Conservation (phyloP, 2,113 vertebrate genomes). For the Crotalus helleri region DNA sequence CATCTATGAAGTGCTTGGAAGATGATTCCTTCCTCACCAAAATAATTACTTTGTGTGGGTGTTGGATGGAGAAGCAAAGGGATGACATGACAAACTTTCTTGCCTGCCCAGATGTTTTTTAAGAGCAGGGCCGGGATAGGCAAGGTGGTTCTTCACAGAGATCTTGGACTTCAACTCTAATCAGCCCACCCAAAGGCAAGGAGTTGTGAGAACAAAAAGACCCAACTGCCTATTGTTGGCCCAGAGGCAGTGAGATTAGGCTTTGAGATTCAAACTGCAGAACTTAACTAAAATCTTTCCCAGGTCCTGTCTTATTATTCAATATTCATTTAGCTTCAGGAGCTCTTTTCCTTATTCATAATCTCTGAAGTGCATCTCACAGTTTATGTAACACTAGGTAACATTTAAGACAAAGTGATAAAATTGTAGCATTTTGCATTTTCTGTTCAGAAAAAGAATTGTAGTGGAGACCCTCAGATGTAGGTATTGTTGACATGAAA, state of each 20-base stretch:
- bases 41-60: background rate
- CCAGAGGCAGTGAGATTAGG: background rate
- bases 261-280: background rate
- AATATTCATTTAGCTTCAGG: background rate
- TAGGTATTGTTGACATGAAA: background rate
- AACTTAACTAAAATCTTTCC: background rate
- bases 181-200: background rate
- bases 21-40: background rate
- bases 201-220: background rate
- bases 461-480: background rate
- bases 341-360: slow-evolving; percentile 16
- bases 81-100: background rate
- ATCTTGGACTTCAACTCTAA: background rate
- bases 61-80: background rate
- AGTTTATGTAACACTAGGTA: slow-evolving; percentile 34
- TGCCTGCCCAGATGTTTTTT: background rate
- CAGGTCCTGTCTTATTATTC: background rate
- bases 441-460: background rate
- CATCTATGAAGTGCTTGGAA: background rate
- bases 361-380: slow-evolving; percentile 23
- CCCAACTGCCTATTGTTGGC: background rate
- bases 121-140: background rate
- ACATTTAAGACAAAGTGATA: slow-evolving; percentile 4
- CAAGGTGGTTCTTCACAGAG: background rate
- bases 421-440: slow-evolving; percentile 29